phyloP scores from a whole-genome alignment of 2,113 vertebrate species.

The Pycnonotus jocosus region DNA sequence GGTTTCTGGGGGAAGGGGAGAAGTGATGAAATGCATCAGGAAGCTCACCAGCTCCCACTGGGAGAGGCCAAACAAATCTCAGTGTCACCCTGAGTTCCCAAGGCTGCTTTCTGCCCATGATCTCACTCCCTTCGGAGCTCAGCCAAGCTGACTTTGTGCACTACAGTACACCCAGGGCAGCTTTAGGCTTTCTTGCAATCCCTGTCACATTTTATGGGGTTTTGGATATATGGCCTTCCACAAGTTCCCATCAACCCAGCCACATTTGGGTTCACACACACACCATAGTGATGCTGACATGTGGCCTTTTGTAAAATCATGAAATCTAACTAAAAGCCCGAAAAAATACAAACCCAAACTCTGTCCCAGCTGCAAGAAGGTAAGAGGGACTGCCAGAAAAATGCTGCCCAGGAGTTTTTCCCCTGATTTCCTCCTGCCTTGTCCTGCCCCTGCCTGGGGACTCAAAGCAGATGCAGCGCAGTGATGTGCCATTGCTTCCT shows the following conservation, averaged over 20 bases:
- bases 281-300: not conserved
- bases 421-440: not conserved
- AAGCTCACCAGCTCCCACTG: not conserved
- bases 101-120: not conserved
- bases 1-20: not conserved
- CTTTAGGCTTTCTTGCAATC: not conserved
- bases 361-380: not conserved
- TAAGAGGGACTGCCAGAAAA: not conserved
- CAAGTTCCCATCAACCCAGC: not conserved
- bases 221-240: not conserved
- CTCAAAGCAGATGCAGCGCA: not conserved
- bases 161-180: not conserved
- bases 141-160: not conserved
- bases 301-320: not conserved
- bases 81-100: not conserved
- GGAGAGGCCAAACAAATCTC: not conserved
- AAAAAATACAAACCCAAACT: not conserved
- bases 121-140: not conserved
- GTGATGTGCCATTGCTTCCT: not conserved
- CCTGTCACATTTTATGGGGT: not conserved
- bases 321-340: not conserved
- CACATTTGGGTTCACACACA: not conserved
- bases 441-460: not conserved
- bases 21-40: not conserved
- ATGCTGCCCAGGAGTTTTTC: not conserved